phyloP scores from a whole-genome alignment of 2,797 vertebrate species.

The Girardinus metallicus region DNA sequence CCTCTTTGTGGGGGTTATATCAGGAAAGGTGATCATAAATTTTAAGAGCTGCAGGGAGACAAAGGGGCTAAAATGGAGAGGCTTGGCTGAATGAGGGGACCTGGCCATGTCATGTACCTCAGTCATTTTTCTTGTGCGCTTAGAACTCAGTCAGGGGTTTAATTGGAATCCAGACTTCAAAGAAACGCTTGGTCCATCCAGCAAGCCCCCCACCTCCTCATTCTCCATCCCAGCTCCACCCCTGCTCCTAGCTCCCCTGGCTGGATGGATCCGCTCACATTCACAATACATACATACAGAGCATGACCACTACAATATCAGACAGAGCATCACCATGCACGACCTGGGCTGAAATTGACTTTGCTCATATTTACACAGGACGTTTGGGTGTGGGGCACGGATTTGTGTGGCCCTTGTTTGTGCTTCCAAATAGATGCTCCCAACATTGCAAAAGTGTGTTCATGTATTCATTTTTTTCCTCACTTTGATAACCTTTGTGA shows the following conservation, averaged over 20 bases:
- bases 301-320: slow-evolving; percentile 79
- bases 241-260: slow-evolving; percentile 76
- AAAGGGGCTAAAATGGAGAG: slow-evolving; percentile 89
- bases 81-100: slow-evolving; percentile 89
- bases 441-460: slow-evolving; percentile 30
- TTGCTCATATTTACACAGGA: slow-evolving; percentile 69
- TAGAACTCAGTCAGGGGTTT: slow-evolving; percentile 99
- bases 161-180: slow-evolving; percentile 99
- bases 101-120: slow-evolving; percentile 93
- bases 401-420: slow-evolving; percentile 50
- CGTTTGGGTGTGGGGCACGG: slow-evolving; percentile 56
- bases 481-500: slow-evolving; percentile 14
- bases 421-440: slow-evolving; percentile 45
- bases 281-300: slow-evolving; percentile 65
- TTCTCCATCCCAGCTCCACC: slow-evolving; percentile 73
- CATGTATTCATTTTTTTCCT: slow-evolving; percentile 9
- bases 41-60: slow-evolving; percentile 88
- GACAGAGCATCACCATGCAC: slow-evolving; percentile 73
- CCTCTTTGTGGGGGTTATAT: slow-evolving; percentile 81
- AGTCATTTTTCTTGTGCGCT: slow-evolving; percentile 95
- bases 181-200: slow-evolving; percentile 90
- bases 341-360: slow-evolving; percentile 73
- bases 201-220: slow-evolving; percentile 62
- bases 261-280: slow-evolving; percentile 77
- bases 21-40: slow-evolving; percentile 88